Base-by-base conservation (phyloP, 1,140 invertebrate species). In the Popillia japonica region DNA sequence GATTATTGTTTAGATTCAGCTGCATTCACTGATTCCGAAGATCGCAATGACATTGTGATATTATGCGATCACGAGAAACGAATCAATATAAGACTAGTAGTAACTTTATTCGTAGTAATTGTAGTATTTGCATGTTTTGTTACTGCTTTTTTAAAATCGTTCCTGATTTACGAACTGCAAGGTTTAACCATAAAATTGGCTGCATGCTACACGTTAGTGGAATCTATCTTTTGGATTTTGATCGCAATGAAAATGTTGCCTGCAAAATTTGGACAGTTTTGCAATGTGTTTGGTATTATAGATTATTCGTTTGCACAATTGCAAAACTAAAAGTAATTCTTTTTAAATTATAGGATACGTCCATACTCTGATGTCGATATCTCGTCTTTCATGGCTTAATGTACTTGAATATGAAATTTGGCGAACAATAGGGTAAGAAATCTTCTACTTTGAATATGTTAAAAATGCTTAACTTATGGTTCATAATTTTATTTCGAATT, bases 181-280 rank as follows among this genome's bases (percentile, higher is more conserved):
- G 61, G 61, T 6, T 22, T 68, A 1, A 23, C 7, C 20, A 14
- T 23, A 0, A 68, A 27, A 22, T 34, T 68, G 8, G 27, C 27
- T 22, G 61, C 61, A 11, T 68, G 61, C 11, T 68, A 68, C 61
- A 27, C 61, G 1, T 68, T 7, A 6, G 61, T 68, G 2, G 61
- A 68, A 23, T 17, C 61, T 68, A 17, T 68, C 11, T 68, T 68
- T 22, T 68, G 61, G 61, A 27, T 68, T 68, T 4, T 68, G 61
- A 27, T 68, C 27, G 22, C 22, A 10, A 9, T 68, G 61, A 34
- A 68, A 22, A 34, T 68, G 22, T 6, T 27, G 0, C 22, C 22
- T 27, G 22, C 9, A 34, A 23, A 68, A 27, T 68, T 68, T 4
- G 61, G 22, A 9, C 22, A 68, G 27, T 68, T 68, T 23, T 68